These are phyloP conservation scores for Neolamprologus tretocephalus DNA, from an alignment of 2,113 vertebrate genomes.

Conservation along the genomic window DNA sequence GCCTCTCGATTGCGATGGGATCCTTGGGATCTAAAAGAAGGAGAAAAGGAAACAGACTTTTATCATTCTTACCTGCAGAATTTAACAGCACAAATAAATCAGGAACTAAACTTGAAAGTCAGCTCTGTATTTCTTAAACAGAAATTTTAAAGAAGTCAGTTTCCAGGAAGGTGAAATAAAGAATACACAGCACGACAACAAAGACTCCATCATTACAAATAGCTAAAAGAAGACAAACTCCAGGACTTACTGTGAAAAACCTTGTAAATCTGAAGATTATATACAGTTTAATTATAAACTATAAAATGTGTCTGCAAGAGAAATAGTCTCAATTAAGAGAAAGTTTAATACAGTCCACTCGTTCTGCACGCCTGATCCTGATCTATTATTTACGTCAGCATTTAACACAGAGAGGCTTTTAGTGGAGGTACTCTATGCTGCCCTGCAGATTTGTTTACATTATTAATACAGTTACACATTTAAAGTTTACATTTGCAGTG, in stretches of 20 bases:
- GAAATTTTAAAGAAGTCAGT: accelerated
- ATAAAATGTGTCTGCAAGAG: background rate
- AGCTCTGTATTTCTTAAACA: background rate
- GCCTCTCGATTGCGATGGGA: conserved; percentile 94
- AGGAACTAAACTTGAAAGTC: background rate
- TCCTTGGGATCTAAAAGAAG: conserved; percentile 88
- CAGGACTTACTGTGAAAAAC: background rate
- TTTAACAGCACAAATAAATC: background rate
- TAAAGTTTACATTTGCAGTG: background rate
- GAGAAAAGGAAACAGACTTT: background rate
- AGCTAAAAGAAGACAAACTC: background rate
- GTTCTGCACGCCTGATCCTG: background rate
- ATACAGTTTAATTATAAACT: background rate
- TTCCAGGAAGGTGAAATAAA: background rate
- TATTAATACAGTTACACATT: background rate
- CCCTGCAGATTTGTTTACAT: background rate
- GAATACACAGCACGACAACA: accelerated
- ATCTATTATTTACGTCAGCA: background rate
- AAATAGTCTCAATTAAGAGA: background rate
- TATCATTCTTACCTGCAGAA: accelerated
- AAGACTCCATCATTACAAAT: background rate
- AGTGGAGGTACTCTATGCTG: background rate
- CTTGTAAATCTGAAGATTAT: background rate
- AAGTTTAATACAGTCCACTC: background rate
- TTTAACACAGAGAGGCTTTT: background rate